Conservation (phyloP, 2,888 invertebrate species). For the Trichogramma evanescens region DNA sequence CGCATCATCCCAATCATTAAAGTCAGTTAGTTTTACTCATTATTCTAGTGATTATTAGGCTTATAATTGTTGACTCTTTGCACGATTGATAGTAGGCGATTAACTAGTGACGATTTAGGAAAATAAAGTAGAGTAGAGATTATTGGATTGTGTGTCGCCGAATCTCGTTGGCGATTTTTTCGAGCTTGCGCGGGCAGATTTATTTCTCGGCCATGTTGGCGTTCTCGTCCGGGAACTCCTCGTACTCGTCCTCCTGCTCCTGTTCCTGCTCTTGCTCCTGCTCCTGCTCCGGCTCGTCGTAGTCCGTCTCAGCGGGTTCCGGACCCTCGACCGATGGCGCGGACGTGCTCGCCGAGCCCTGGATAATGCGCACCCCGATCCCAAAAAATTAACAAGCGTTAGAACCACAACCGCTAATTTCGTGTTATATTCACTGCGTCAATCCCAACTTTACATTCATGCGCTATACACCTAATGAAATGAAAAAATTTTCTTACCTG, state of each 20-base stretch:
- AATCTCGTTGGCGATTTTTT: no score
- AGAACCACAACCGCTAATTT: background rate
- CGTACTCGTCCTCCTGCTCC: constrained; percentile 58
- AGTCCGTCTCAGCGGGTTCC: constrained; percentile 54
- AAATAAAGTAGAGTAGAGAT: constrained; percentile 6
- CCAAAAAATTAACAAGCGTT: constrained; percentile 27
- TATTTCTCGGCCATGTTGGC: constrained; percentile 45
- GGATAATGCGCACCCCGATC: constrained; percentile 31
- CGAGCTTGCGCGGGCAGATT: constrained; percentile 31
- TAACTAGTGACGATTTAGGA: no score
- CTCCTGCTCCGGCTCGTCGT: constrained; percentile 53
- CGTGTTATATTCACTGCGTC: constrained; percentile 13
- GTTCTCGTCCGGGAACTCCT: constrained; percentile 46
- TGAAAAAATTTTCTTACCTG: constrained; percentile 55
- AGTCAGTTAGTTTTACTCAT: no score
- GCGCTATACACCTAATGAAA: background rate
- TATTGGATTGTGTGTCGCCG: background rate
- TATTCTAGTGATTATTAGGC: no score
- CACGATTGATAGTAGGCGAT: no score
- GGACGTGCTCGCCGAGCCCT: constrained; percentile 45
- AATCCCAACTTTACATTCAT: background rate
- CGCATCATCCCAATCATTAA: no score
- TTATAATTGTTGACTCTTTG: no score
- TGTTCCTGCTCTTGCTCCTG: constrained; percentile 50
- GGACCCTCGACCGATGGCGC: constrained; percentile 53